Conservation (phyloP, 2,113 vertebrate species). For the Clupea harengus region DNA sequence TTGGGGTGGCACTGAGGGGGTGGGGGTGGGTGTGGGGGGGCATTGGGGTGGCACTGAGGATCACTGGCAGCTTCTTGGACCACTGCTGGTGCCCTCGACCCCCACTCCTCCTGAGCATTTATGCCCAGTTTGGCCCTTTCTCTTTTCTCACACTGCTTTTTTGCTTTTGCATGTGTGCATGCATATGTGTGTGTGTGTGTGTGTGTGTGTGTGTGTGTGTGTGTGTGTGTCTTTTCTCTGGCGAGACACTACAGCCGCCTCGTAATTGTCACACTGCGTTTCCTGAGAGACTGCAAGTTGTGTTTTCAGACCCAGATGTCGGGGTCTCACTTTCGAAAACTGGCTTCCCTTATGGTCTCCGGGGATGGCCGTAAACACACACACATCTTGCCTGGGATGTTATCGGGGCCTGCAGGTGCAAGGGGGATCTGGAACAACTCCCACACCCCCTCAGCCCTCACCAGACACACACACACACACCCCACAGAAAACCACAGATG, state of each 20-base stretch:
- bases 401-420: conserved; percentile 12
- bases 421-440: conserved; percentile 4
- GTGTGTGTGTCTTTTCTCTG: conserved; percentile 37
- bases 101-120: conserved; percentile 47
- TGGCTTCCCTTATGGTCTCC: conserved; percentile 1
- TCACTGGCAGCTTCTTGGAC: conserved; percentile 78
- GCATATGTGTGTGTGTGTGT: background rate
- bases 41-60: conserved; percentile 39
- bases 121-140: conserved; percentile 56
- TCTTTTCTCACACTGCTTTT: conserved; percentile 28
- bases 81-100: conserved; percentile 51
- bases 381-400: conserved; percentile 1
- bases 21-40: background rate
- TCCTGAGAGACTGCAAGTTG: conserved; percentile 7
- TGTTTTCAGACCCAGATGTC: conserved; percentile 2
- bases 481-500: conserved; percentile 3
- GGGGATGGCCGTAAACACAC: background rate
- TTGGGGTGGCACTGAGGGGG: background rate
- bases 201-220: conserved; percentile 2
- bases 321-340: conserved; percentile 9
- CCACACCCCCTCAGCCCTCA: background rate
- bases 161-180: conserved; percentile 3
- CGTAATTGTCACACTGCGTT: conserved; percentile 66
- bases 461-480: conserved; percentile 9
- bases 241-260: conserved; percentile 49